Percentiles rank a stretch among this genome's conserved stretches.
Conservation (phyloP, 1,140 invertebrate genomes). For the Archivesica marissinica region DNA sequence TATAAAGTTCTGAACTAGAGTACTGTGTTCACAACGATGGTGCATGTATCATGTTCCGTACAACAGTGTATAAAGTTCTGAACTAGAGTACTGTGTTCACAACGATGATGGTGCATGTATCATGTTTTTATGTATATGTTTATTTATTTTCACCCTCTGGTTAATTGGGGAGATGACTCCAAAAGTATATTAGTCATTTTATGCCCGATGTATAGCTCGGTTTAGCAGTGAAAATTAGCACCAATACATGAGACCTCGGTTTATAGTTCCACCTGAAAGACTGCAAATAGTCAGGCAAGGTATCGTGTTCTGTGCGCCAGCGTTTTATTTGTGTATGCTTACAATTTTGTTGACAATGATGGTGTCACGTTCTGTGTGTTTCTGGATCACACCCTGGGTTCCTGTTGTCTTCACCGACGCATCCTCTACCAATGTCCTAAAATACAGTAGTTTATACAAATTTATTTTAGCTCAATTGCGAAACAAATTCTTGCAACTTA, state of each 20-base stretch:
- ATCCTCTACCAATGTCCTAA: constrained; percentile 46
- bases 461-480: not conserved
- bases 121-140: not conserved
- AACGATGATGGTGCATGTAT: too few relatives aligned
- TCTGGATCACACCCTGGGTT: not conserved
- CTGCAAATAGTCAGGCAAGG: not conserved
- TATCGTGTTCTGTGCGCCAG: not conserved
- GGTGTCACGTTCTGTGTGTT: constrained; percentile 53
- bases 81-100: not conserved
- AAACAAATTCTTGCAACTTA: too few relatives aligned
- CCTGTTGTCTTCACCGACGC: not conserved
- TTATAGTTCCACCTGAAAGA: too few relatives aligned
- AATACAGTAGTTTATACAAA: not conserved
- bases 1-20: too few relatives aligned
- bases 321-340: not conserved
- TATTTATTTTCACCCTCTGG: not conserved
- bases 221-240: too few relatives aligned
- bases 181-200: too few relatives aligned
- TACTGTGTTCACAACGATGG: too few relatives aligned
- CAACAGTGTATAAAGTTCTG: too few relatives aligned
- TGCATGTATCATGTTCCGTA: not conserved
- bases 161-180: too few relatives aligned
- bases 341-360: constrained; percentile 49
- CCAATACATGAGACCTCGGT: too few relatives aligned
- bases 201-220: not conserved